Conservation (phyloP, 2,888 invertebrate species). For the Pachymerium ferrugineum region DNA sequence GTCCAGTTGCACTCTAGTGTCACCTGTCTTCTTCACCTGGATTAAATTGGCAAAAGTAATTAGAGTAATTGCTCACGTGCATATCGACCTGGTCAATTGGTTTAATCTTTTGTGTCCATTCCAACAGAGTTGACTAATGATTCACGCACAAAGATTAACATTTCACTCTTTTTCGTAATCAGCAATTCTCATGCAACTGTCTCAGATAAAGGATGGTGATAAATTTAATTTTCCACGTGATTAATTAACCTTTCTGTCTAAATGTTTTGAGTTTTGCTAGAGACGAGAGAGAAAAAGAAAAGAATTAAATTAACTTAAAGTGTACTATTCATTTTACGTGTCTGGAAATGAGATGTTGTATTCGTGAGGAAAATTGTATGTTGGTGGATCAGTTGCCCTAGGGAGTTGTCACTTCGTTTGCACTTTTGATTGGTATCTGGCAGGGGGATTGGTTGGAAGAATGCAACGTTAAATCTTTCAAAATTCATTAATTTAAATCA, state of each 20-base stretch:
- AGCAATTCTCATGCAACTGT: neutral
- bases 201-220: neutral
- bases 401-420: neutral
- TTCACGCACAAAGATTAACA: constrained; percentile 10
- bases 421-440: neutral
- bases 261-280: no score
- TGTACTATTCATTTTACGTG: no score
- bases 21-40: neutral
- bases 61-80: constrained; percentile 15
- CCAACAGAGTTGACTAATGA: constrained; percentile 1
- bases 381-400: neutral
- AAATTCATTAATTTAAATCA: constrained; percentile 6
- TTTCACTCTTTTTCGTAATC: neutral
- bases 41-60: constrained; percentile 14
- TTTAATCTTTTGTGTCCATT: constrained; percentile 18
- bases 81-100: constrained; percentile 11
- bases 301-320: no score
- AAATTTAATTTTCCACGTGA: neutral
- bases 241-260: no score
- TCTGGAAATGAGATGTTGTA: no score
- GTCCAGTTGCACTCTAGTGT: neutral
- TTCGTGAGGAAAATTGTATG: neutral
- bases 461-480: neutral
- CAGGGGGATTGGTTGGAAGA: neutral
- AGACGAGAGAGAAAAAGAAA: no score